Conservation (phyloP, 2,797 vertebrate species). For the Sebastes kiyomatsui region DNA sequence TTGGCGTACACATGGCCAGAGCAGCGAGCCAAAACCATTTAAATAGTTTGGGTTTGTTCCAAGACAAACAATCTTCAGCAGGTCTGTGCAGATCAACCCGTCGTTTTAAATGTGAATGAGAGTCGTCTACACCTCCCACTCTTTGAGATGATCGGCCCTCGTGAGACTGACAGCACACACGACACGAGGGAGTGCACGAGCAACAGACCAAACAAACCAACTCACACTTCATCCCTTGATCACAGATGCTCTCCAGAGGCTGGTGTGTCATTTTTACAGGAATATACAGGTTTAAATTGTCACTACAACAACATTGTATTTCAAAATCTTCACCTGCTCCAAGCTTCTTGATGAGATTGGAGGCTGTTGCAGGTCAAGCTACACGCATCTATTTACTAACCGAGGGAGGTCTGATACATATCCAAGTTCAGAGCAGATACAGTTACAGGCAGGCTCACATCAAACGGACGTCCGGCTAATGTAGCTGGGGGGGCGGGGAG, state of each 20-base stretch:
- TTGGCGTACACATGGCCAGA: not conserved
- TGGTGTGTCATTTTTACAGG: not conserved
- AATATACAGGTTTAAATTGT: not conserved
- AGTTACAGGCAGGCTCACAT: constrained; percentile 69
- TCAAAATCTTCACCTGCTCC: not conserved
- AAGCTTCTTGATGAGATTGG: not conserved
- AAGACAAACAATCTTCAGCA: constrained; percentile 44
- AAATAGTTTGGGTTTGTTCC: constrained; percentile 40
- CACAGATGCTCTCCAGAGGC: not conserved
- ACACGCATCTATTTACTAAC: constrained; percentile 40
- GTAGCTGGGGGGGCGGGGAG: constrained; percentile 28
- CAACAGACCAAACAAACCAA: constrained; percentile 15
- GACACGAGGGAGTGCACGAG: not conserved
- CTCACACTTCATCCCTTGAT: not conserved
- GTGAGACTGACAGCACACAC: not conserved
- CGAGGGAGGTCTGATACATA: constrained; percentile 23
- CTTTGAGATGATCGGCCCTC: not conserved
- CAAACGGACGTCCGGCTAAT: constrained; percentile 66
- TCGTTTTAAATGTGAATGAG: constrained; percentile 28
- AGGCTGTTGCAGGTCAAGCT: not conserved
- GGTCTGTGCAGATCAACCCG: constrained; percentile 36
- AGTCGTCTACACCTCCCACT: not conserved
- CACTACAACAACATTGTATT: not conserved
- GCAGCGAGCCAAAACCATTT: constrained; percentile 28
- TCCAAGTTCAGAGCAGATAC: constrained; percentile 72